Evolutionary conservation across 2,888 invertebrate genomes (phyloP), one percentile per base, ranked within the genome.

Genomic region (Hipparchia semele): DNA sequence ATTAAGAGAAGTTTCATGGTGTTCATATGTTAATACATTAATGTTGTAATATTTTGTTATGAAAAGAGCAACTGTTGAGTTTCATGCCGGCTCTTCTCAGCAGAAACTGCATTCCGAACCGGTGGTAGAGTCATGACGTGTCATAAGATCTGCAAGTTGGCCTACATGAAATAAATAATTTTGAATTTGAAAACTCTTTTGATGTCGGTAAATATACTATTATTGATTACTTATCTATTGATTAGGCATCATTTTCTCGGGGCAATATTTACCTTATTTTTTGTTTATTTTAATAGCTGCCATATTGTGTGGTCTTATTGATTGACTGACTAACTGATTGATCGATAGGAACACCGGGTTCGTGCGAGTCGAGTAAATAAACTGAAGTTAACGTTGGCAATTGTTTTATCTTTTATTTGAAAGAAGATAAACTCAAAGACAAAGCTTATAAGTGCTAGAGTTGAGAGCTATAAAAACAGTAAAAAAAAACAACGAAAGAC

Each of bases 301-400:
- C 70, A 33, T 65, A 75, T 75, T 75, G 75, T 75, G 75, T 75
- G 75, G 75, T 75, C 75, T 62, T 23, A 33, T 54, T 68, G 68
- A 51, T 33, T 64, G 64, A 68, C 51, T 70, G 74, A 75, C 51
- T 70, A 72, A 75, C 64, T 64, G 64, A 68, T 67, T 62, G 74
- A 74, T 59, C 67, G 72, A 70, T 69, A 58, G 66, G 66, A 60
- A 72, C 69, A 72, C 69, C n/a, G n/a, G 66, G 12, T 64, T 64
- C 49, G 51, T 62, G 73, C 68, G 13, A 51, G 67, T 59, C 66
- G 53, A 70, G 68, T 54, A 73, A 75, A 73, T 66, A 70, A 68
- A 60, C 49, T 12, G 6, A 64, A 49, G 33, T 10, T 33, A 56
- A 58, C 33, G 65, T 39, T 39, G 39, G 39, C 5, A 39, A 39